Base-by-base conservation (phyloP, 2,113 vertebrate genomes). In the Megaleporinus macrocephalus region DNA sequence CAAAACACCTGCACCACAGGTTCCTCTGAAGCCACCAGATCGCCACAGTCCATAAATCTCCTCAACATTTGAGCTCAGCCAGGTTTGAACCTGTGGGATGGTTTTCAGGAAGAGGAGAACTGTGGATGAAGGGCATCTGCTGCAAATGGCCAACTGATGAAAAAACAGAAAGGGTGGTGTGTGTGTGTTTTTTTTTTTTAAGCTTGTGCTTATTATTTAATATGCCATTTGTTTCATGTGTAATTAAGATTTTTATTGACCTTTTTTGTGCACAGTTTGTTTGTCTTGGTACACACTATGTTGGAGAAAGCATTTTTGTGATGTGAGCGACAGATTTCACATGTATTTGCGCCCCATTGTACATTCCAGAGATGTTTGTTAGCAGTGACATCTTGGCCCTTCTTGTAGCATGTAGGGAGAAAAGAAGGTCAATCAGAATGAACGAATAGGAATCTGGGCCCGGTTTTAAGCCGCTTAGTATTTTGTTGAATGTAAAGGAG, bases 281-380 rank as follows among this genome's bases (percentile, higher is more conserved):
- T 70, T 65, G 24, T 33, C 69, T 68, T 24, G 47, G 55, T 33
- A 47, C 49, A 62, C 27, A 44, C 61, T 57, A 53, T 68, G 6
- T 29, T 44, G 63, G 61, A 85, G 30, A 65, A 33, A 24, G 20
- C 59, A 20, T 68, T 47, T 49, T 71, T 83, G 78, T 61, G n/a
- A 47, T 30, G 53, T 3, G 33, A 72, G 55, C 7, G 73, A 89
- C 82, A 86, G 66, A 62, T 84, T 83, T 44, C 77, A 71, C 77
- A 89, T 91, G 84, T 83, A 79, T 73, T 24, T 77, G 22, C 36
- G 79, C 18, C 82, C 63, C 90, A 36, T 85, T 90, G 83, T 51
- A 93, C 95, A 95, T 95, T 95, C 95, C 94, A 91, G 89, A 88
- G 65, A 74, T 22, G 85, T 89, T 88, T 84, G 51, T 84, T 83